These are phyloP conservation scores for Rhinopithecus roxellana DNA, from an alignment of 2,113 vertebrate species.

Conservation along the genomic window DNA sequence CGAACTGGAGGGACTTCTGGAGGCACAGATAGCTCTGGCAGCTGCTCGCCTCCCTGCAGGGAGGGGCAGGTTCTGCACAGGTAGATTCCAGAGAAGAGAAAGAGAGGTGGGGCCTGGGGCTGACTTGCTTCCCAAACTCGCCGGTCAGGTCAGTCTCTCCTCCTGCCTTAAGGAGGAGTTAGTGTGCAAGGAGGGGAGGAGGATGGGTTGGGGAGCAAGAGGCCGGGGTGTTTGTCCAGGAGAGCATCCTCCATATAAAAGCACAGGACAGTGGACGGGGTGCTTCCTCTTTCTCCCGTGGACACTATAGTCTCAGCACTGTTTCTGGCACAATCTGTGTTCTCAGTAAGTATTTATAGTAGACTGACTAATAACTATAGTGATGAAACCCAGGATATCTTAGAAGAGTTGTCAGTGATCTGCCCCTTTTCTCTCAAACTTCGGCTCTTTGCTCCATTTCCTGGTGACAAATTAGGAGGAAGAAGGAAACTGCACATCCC, in stretches of 20 bases:
- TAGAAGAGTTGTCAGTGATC: background rate
- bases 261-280: accelerated
- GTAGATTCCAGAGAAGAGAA: background rate
- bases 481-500: background rate
- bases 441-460: background rate
- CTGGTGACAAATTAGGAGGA: background rate
- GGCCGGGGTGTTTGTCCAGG: background rate
- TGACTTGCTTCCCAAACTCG: background rate
- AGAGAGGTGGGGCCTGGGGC: background rate
- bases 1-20: background rate
- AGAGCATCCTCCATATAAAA: background rate
- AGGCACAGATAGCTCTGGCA: background rate
- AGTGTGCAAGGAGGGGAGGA: accelerated
- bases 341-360: background rate
- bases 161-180: background rate
- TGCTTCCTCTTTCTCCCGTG: background rate
- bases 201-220: background rate
- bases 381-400: background rate
- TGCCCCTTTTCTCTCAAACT: background rate
- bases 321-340: background rate
- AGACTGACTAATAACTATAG: background rate
- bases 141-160: background rate
- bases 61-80: background rate
- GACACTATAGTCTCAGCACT: background rate
- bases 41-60: background rate